Percentiles rank a stretch among this genome's conserved stretches.
Evolutionary conservation across 2,113 vertebrate genomes (phyloP).

Genomic region (human): GRCh38 chr5:5921501-5922000

Average conservation of each 20-base stretch:
- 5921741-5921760: background rate
- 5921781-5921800: no score
- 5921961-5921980: background rate
- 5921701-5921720: background rate
- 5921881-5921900: fast-evolving
- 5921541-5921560: background rate
- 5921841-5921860: fast-evolving
- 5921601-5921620: background rate
- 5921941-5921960: background rate
- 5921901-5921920: fast-evolving
- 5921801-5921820: fast-evolving
- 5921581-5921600: background rate
- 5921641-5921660: background rate
- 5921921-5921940: background rate
- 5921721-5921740: background rate
- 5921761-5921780: fast-evolving
- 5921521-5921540: background rate
- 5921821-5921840: no score
- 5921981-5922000: slow-evolving; percentile 9
- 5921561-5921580: background rate
- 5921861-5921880: fast-evolving
- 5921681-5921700: background rate
- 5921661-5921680: background rate
- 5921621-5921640: background rate
- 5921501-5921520: background rate